Evolutionary conservation across 2,797 vertebrate genomes (phyloP), one percentile per base, ranked within the genome.

Genomic region (Tinamus major): DNA sequence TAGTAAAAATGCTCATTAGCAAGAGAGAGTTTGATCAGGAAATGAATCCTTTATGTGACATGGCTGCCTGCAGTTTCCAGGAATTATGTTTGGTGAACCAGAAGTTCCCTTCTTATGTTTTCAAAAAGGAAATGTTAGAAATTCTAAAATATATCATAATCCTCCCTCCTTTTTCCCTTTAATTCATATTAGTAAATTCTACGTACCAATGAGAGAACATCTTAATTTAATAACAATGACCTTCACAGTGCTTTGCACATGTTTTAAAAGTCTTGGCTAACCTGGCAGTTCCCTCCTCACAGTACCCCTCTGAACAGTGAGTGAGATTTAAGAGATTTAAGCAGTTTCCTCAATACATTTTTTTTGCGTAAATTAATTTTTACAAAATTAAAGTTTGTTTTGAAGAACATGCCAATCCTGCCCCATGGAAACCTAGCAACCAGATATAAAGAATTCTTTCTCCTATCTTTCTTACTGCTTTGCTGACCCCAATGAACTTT

Each of bases 1-100:
- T 85, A 77, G 68, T 71, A 91, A 96, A 87, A 41, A 75, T 21
- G 5, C 75, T 51, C 75, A 68, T 94, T 94, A 82, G 59, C 68
- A 89, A 93, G 65, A 58, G 23, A 3, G 81, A 90, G 27, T 85
- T 77, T 94, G 61, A 77, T 20, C 58, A 71, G 75, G 53, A 72
- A 31, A 77, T 79, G 33, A 87, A 79, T 93, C 23, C 72, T 91
- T n/a, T 65, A 89, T 82, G 68, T 93, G 49, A 49, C 10, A 14
- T 33, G 62, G 59, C 44, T 90, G 78, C 83, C 86, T 90, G 58
- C 53, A 78, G 56, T 76, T 82, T 27, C 9, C 29, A 55, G 44
- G 70, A 81, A 76, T 87, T 89, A 13, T 33, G 51, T 72, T 69
- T 76, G 49, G 24, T 87, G 68, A 93, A 58, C 53, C 33, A 53